Conservation (phyloP, 2,888 invertebrate genomes). For the Therioaphis trifolii region DNA sequence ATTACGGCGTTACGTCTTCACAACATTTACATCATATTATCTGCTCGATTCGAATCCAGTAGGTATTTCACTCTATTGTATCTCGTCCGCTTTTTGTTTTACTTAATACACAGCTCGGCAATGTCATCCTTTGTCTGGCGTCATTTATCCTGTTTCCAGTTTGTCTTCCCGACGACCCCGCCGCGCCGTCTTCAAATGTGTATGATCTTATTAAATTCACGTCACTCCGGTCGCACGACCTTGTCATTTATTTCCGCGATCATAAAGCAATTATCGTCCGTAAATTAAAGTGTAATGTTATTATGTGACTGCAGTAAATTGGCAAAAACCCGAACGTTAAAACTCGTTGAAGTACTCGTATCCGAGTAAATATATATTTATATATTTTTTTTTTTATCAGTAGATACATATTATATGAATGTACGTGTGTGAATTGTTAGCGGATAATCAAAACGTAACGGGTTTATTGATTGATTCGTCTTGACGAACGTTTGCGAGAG, state of each 20-base stretch:
- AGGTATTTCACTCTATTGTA: too few relatives aligned
- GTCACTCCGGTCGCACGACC: too few relatives aligned
- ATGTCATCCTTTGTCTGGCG: not conserved
- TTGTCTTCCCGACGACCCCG: not conserved
- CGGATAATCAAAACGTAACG: too few relatives aligned
- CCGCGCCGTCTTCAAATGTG: not conserved
- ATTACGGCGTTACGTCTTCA: not conserved
- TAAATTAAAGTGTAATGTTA: not conserved
- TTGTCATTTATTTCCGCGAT: not conserved
- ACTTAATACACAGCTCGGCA: not conserved
- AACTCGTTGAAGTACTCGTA: too few relatives aligned
- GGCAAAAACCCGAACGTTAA: too few relatives aligned
- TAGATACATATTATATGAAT: too few relatives aligned
- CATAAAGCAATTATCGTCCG: not conserved
- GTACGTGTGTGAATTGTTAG: too few relatives aligned
- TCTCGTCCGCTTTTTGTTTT: not conserved
- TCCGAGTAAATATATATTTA: too few relatives aligned
- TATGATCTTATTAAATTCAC: too few relatives aligned
- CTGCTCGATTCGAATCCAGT: not conserved
- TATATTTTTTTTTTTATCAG: too few relatives aligned
- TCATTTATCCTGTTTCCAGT: not conserved
- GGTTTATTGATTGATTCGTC: too few relatives aligned
- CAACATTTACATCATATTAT: not conserved
- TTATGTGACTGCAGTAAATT: not conserved
- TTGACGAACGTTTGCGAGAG: too few relatives aligned